A percentile compares a stretch with the other conserved stretches of the same genome.
These are phyloP conservation scores for Phycodurus eques DNA, from an alignment of 2,113 vertebrate species.

Conservation along the genomic window DNA sequence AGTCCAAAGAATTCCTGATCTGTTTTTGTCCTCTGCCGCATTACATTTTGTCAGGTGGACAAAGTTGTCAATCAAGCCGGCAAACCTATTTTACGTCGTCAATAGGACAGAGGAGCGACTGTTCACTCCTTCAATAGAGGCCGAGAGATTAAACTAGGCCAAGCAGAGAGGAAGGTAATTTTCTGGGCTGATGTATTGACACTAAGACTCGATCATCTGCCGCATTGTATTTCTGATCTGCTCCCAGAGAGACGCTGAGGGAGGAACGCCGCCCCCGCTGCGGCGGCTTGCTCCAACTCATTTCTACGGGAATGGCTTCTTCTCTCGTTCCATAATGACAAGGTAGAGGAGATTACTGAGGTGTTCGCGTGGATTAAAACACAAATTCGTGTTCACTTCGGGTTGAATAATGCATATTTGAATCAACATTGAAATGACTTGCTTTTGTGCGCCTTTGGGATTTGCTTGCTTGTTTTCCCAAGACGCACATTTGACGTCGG, in stretches of 20 bases:
- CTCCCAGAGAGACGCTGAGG: slow-evolving; percentile 25
- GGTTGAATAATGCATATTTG: slow-evolving; percentile 8
- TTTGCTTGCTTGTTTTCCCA: slow-evolving; percentile 8
- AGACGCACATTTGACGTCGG: slow-evolving; percentile 6
- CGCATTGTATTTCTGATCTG: slow-evolving; percentile 61
- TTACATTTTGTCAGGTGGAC: slow-evolving; percentile 76
- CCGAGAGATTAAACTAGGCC: slow-evolving; percentile 76
- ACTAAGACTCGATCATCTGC: slow-evolving; percentile 69
- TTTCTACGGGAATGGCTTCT: neutral
- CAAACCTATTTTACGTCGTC: slow-evolving; percentile 77
- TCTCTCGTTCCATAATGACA: slow-evolving; percentile 6
- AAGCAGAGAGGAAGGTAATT: slow-evolving; percentile 72
- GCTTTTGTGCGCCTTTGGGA: slow-evolving; percentile 21
- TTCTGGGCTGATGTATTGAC: slow-evolving; percentile 73
- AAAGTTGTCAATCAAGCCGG: slow-evolving; percentile 79
- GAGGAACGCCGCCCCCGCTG: slow-evolving; percentile 14
- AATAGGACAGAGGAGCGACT: slow-evolving; percentile 71
- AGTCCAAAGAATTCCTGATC: slow-evolving; percentile 69
- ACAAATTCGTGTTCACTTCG: neutral
- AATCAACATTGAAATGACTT: slow-evolving; percentile 24
- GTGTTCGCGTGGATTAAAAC: neutral
- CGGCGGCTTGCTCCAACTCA: neutral
- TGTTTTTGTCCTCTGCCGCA: slow-evolving; percentile 67
- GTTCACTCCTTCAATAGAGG: slow-evolving; percentile 71
- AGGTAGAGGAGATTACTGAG: neutral